Evolutionary conservation across 2,888 invertebrate species (phyloP).

Genomic region (Platerodrilus igneus): DNA sequence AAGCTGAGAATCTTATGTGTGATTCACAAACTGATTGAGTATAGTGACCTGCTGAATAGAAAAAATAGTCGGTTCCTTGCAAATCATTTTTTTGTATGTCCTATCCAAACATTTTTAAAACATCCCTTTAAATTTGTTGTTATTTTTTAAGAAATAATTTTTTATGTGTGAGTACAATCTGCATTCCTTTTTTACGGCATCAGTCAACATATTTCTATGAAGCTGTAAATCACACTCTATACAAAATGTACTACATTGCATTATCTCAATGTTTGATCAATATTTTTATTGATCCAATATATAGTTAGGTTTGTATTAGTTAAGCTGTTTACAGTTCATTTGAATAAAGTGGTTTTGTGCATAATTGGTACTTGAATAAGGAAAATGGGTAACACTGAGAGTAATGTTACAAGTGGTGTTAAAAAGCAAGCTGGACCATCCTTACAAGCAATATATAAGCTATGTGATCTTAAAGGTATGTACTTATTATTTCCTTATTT

Average conservation of each 20-base stretch:
- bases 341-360: conserved; percentile 7
- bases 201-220: not conserved
- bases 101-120: too few relatives aligned
- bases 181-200: conserved; percentile 3
- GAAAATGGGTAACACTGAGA: conserved; percentile 77
- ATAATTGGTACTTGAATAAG: conserved; percentile 5
- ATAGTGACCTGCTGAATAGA: too few relatives aligned
- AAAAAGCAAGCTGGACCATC: conserved; percentile 91
- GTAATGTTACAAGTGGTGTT: conserved; percentile 89
- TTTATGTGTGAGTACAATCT: not conserved
- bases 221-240: not conserved
- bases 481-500: not conserved
- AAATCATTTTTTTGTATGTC: too few relatives aligned
- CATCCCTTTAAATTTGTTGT: too few relatives aligned
- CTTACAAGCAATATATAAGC: conserved; percentile 77
- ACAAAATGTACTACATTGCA: not conserved
- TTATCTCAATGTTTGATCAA: conserved; percentile 22
- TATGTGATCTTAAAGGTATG: conserved; percentile 83
- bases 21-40: too few relatives aligned
- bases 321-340: too few relatives aligned
- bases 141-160: conserved; percentile 13
- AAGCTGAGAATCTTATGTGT: too few relatives aligned
- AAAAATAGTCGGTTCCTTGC: too few relatives aligned
- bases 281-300: conserved; percentile 16
- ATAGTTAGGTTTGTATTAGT: too few relatives aligned